Evolutionary conservation across 2,797 vertebrate species (phyloP).

Genomic region (Sylvilagus floridanus): DNA sequence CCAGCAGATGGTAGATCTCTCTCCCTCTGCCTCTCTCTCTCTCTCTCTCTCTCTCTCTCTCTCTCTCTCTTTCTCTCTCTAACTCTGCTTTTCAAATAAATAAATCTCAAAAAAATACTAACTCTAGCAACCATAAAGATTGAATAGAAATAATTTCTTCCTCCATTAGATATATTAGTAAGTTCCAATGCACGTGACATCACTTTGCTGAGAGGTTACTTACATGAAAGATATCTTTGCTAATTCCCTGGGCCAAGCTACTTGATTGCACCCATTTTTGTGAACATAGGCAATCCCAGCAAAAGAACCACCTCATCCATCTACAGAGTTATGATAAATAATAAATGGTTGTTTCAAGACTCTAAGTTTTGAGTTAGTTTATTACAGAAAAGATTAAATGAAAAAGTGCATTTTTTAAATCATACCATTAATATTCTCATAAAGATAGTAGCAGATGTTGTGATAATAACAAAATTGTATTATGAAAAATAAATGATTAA

Average conservation of each 20-base stretch:
- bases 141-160: background rate
- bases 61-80: too few species aligned
- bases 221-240: background rate
- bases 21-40: too few species aligned
- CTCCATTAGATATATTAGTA: background rate
- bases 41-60: too few species aligned
- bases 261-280: background rate
- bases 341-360: background rate
- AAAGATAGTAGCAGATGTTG: background rate
- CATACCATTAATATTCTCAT: background rate
- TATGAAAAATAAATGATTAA: background rate
- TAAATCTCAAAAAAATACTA: background rate
- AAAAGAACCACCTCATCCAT: background rate
- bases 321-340: background rate
- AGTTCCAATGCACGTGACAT: background rate
- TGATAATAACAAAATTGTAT: slow-evolving; percentile 2
- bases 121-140: background rate
- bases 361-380: background rate
- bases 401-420: background rate
- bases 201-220: background rate
- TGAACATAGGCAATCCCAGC: background rate
- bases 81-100: too few species aligned
- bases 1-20: too few species aligned
- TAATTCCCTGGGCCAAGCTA: fast-evolving
- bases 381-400: background rate